Evolutionary conservation across 2,888 invertebrate species (phyloP).

Genomic region (Chorisops tibialis): DNA sequence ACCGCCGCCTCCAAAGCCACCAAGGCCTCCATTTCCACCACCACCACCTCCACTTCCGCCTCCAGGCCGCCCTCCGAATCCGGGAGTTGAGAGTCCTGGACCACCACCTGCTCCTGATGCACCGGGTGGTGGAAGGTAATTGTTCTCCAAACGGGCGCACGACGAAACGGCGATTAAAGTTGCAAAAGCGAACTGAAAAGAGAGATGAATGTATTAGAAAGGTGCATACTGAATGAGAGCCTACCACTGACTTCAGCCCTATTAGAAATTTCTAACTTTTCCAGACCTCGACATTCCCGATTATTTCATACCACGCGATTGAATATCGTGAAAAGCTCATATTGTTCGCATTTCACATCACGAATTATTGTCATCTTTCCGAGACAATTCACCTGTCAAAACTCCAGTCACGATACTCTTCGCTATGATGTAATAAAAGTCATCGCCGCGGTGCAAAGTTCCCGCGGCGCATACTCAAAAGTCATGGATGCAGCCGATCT

Average conservation of each 20-base stretch:
- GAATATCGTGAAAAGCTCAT: slow-evolving; percentile 12
- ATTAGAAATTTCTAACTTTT: too few relatives aligned
- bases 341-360: slow-evolving; percentile 19
- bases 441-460: not conserved
- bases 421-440: slow-evolving; percentile 13
- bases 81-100: slow-evolving; percentile 49
- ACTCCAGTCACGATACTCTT: slow-evolving; percentile 13
- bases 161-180: slow-evolving; percentile 51
- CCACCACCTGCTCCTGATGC: slow-evolving; percentile 52
- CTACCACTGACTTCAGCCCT: too few relatives aligned
- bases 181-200: slow-evolving; percentile 53
- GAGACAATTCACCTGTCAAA: slow-evolving; percentile 21
- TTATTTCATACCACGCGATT: not conserved
- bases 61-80: slow-evolving; percentile 46
- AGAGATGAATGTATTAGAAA: not conserved
- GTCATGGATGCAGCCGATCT: not conserved
- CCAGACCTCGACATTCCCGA: too few relatives aligned
- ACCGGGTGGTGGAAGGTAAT: slow-evolving; percentile 58
- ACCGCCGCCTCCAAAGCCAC: slow-evolving; percentile 29
- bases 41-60: slow-evolving; percentile 51
- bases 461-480: not conserved
- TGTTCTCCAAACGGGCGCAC: slow-evolving; percentile 57
- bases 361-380: slow-evolving; percentile 15
- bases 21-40: slow-evolving; percentile 42
- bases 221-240: not conserved